Conservation (phyloP, 2,113 vertebrate species). For the Petaurus breviceps region DNA sequence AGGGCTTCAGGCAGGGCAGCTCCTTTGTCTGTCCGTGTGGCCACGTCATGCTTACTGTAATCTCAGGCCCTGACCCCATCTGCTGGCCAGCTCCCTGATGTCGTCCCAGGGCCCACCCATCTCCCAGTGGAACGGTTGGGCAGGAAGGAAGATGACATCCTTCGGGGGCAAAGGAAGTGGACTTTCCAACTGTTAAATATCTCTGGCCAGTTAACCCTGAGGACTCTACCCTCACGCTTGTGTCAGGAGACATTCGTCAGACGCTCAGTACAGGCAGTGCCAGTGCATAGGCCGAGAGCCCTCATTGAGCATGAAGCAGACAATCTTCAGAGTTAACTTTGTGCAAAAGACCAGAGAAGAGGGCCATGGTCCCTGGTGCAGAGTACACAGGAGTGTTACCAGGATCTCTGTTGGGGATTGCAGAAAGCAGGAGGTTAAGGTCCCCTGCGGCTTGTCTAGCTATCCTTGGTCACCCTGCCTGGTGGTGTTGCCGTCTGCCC, state of each 20-base stretch:
- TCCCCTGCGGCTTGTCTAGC: too few relatives aligned
- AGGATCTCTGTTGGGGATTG: too few relatives aligned
- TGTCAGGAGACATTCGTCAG: neutral
- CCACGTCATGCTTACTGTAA: neutral
- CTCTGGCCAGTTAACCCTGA: constrained; percentile 22
- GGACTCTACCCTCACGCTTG: constrained; percentile 38
- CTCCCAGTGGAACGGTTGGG: constrained; percentile 45
- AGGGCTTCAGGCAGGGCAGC: neutral
- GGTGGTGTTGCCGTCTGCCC: too few relatives aligned
- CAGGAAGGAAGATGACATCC: constrained; percentile 57
- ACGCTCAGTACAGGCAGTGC: neutral
- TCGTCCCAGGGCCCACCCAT: constrained; percentile 32
- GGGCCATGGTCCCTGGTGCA: neutral
- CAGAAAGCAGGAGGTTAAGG: too few relatives aligned
- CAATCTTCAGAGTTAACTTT: neutral
- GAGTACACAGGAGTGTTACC: neutral
- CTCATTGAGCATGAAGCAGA: neutral
- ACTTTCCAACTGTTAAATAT: constrained; percentile 39
- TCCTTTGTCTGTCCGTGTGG: neutral
- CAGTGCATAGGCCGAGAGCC: neutral
- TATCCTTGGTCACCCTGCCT: too few relatives aligned
- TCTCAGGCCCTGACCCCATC: neutral
- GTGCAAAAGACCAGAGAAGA: neutral
- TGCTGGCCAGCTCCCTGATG: constrained; percentile 46
- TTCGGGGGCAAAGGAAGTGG: constrained; percentile 49